These are phyloP conservation scores for Gymnoscopelus braueri DNA, from an alignment of 2,797 vertebrate species.

Conservation along the genomic window DNA sequence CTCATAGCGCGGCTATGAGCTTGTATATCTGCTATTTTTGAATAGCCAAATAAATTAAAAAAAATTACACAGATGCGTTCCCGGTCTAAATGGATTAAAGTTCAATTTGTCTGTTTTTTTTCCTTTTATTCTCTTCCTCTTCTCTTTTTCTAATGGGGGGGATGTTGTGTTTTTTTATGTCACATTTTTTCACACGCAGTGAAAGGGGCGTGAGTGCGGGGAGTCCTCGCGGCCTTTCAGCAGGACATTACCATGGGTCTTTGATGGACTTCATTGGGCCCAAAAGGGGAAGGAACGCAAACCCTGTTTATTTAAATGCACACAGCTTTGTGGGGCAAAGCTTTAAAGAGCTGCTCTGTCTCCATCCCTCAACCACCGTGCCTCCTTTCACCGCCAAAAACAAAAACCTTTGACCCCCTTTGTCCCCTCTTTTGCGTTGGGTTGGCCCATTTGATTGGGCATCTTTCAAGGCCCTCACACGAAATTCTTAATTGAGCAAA, in stretches of 20 bases:
- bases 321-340: slow-evolving; percentile 74
- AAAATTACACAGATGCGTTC: too few species aligned
- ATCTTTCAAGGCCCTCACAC: slow-evolving; percentile 52
- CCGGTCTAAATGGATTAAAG: slow-evolving; percentile 37
- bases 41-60: too few species aligned
- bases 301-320: slow-evolving; percentile 81
- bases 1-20: too few species aligned
- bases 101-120: slow-evolving; percentile 65
- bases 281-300: slow-evolving; percentile 76
- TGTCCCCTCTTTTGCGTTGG: slow-evolving; percentile 57
- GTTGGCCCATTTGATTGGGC: slow-evolving; percentile 67
- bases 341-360: slow-evolving; percentile 80
- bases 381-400: slow-evolving; percentile 77
- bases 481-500: slow-evolving; percentile 67
- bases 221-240: slow-evolving; percentile 75
- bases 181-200: slow-evolving; percentile 80
- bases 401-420: slow-evolving; percentile 81
- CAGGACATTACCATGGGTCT: slow-evolving; percentile 79
- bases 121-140: too few species aligned
- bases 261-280: slow-evolving; percentile 80
- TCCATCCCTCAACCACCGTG: slow-evolving; percentile 68
- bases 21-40: too few species aligned
- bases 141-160: background rate
- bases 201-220: slow-evolving; percentile 69
- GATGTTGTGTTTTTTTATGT: slow-evolving; percentile 67